phyloP scores from a whole-genome alignment of 2,113 vertebrate species.

The Chionomys nivalis region DNA sequence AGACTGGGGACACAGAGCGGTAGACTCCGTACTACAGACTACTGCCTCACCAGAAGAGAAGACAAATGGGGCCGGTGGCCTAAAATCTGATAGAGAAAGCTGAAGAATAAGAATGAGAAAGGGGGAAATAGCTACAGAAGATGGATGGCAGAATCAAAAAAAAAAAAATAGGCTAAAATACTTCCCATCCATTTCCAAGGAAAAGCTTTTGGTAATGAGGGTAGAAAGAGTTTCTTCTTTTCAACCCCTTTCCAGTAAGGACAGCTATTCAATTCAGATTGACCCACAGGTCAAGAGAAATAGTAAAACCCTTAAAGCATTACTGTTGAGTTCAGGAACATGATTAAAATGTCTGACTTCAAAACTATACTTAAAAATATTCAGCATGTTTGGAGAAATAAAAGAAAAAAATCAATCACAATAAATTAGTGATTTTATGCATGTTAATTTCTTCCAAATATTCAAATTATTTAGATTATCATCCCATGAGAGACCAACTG shows the following conservation, averaged over 20 bases:
- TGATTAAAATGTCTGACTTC: constrained; percentile 15
- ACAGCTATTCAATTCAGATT: not conserved
- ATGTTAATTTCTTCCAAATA: not conserved
- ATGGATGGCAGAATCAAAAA: not conserved
- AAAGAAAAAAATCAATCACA: constrained; percentile 19
- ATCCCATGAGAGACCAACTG: not conserved
- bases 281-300: not conserved
- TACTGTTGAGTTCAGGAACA: not conserved
- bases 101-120: not conserved
- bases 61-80: not conserved
- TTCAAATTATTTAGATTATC: not conserved
- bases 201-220: not conserved
- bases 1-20: not conserved
- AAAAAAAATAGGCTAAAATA: not conserved
- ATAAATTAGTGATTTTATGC: constrained; percentile 17
- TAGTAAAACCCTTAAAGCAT: not conserved
- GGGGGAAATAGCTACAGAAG: not conserved
- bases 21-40: not conserved
- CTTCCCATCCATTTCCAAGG: not conserved
- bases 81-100: not conserved
- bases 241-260: not conserved
- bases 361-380: not conserved
- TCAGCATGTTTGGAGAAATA: not conserved
- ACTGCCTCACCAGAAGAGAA: not conserved
- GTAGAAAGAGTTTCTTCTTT: not conserved